Conservation (phyloP, 2,888 invertebrate genomes). For the Synergus itoensis region DNA sequence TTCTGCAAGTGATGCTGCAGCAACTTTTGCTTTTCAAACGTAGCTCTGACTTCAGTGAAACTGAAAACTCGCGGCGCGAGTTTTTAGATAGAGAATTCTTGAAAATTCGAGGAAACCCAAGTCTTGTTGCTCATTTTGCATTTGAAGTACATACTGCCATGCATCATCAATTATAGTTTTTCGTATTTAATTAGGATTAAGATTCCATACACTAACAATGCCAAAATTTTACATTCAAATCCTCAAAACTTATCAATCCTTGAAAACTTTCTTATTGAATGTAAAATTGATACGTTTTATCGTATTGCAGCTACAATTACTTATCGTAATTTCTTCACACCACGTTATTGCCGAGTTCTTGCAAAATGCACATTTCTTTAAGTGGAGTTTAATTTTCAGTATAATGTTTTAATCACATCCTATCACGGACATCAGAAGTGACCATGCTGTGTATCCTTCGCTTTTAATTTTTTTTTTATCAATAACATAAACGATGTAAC, state of each 20-base stretch:
- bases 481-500: constrained; percentile 35
- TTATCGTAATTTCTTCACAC: too few relatives aligned
- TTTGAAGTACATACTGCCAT: too few relatives aligned
- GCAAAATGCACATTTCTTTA: not conserved
- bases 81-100: constrained; percentile 31
- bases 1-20: not conserved
- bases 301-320: too few relatives aligned
- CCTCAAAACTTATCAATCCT: too few relatives aligned
- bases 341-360: not conserved
- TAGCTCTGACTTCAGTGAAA: constrained; percentile 15
- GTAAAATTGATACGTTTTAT: too few relatives aligned
- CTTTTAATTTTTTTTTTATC: constrained; percentile 23
- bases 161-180: too few relatives aligned
- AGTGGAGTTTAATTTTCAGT: not conserved
- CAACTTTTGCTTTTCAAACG: constrained; percentile 35
- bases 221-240: too few relatives aligned
- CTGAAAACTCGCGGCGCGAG: constrained; percentile 29
- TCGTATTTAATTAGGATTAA: too few relatives aligned
- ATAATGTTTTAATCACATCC: not conserved
- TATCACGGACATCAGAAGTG: constrained; percentile 26
- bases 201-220: too few relatives aligned
- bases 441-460: constrained; percentile 29
- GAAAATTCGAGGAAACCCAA: not conserved
- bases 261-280: too few relatives aligned
- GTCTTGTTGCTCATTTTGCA: too few relatives aligned